These are phyloP conservation scores for Siderastrea siderea DNA, from an alignment of 92 coral and sea anemone species.

Conservation along the genomic window DNA sequence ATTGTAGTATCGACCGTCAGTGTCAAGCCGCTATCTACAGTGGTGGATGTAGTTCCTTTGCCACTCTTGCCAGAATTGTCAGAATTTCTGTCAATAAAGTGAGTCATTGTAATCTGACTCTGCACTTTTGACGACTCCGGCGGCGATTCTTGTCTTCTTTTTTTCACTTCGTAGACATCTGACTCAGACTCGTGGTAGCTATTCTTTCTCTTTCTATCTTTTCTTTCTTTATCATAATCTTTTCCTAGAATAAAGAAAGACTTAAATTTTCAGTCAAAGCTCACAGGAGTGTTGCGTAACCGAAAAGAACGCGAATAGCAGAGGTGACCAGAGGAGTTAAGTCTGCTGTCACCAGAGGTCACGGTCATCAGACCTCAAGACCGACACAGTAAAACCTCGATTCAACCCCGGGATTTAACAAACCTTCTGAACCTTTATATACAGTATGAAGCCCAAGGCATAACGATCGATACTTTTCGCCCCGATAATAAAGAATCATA, in stretches of 20 bases:
- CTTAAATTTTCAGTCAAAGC: background rate
- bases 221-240: background rate
- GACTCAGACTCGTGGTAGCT: constrained; percentile 24
- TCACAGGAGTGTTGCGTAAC: constrained; percentile 25
- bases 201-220: constrained; percentile 16
- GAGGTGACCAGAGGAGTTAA: constrained; percentile 1
- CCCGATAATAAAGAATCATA: too few species aligned
- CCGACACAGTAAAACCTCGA: background rate
- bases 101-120: constrained; percentile 1
- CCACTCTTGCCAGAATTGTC: background rate
- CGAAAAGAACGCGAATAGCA: background rate
- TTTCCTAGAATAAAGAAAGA: constrained; percentile 19
- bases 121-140: background rate
- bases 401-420: too few species aligned
- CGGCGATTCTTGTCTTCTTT: background rate
- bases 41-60: background rate
- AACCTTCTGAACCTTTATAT: too few species aligned
- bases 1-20: constrained; percentile 28
- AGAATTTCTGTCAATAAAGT: background rate
- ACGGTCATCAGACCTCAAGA: background rate
- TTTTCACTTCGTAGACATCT: background rate
- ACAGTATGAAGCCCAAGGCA: too few species aligned
- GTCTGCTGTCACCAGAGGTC: background rate
- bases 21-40: constrained; percentile 10
- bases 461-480: too few species aligned